Conservation (phyloP, 2,113 vertebrate genomes). For the Campylomormyrus numenius region DNA sequence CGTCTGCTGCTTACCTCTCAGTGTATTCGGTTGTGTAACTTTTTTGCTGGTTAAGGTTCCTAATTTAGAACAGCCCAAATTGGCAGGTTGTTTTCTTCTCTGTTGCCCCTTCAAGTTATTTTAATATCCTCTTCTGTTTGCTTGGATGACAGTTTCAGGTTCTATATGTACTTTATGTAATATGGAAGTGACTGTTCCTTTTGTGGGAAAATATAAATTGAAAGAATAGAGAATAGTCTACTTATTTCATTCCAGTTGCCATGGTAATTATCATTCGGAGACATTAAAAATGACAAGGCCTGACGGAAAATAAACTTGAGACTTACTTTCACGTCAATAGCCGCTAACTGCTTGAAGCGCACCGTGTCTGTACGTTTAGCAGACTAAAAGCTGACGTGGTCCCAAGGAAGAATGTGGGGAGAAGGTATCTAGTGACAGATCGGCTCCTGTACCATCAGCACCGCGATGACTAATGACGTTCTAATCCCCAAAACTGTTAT, state of each 20-base stretch:
- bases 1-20: neutral
- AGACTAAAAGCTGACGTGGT: neutral
- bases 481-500: neutral
- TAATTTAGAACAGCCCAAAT: constrained; percentile 1
- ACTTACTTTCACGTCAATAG: neutral
- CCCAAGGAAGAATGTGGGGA: neutral
- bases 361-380: neutral
- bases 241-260: neutral
- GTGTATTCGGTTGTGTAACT: neutral
- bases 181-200: constrained; percentile 19
- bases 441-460: neutral
- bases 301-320: neutral
- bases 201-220: neutral
- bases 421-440: neutral
- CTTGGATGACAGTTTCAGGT: constrained; percentile 22
- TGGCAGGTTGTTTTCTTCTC: neutral
- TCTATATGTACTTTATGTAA: constrained; percentile 23
- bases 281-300: neutral
- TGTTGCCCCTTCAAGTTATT: neutral
- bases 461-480: neutral
- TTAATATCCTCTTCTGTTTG: constrained; percentile 12
- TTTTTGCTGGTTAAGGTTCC: neutral
- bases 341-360: neutral
- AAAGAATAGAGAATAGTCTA: neutral
- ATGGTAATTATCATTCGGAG: neutral